Evolutionary conservation across 92 coral and sea anemone species (phyloP).

Genomic region (Heliopora coerulea): DNA sequence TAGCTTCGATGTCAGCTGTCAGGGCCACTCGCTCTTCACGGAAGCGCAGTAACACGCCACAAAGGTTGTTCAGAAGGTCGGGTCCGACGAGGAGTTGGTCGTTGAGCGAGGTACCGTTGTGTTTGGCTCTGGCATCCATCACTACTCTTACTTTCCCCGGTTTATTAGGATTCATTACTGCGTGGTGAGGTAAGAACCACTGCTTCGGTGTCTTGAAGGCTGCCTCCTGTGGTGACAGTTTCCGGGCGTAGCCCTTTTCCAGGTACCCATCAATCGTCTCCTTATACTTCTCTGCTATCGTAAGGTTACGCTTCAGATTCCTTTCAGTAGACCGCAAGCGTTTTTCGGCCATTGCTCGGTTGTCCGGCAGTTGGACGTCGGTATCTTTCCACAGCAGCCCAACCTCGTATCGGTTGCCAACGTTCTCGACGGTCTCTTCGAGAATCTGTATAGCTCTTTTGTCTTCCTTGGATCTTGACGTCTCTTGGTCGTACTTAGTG

Average conservation of each 20-base stretch:
- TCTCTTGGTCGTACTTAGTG: too few relatives aligned
- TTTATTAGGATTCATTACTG: too few relatives aligned
- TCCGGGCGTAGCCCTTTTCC: conserved; percentile 43
- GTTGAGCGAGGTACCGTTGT: too few relatives aligned
- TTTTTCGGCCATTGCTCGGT: conserved; percentile 51
- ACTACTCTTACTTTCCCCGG: too few relatives aligned
- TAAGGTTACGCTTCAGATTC: conserved; percentile 38
- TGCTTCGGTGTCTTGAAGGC: conserved; percentile 5
- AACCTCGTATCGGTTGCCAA: conserved; percentile 34
- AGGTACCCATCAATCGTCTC: conserved; percentile 48
- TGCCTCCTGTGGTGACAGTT: conserved; percentile 54
- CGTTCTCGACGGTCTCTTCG: conserved; percentile 39
- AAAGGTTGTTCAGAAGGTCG: too few relatives aligned
- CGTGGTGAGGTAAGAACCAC: too few relatives aligned
- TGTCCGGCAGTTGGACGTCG: too few relatives aligned
- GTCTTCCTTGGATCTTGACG: too few relatives aligned
- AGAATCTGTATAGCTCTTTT: conserved; percentile 45
- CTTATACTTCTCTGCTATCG: conserved; percentile 51
- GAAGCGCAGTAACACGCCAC: too few relatives aligned
- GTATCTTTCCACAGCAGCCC: conserved; percentile 52
- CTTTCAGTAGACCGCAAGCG: conserved; percentile 50
- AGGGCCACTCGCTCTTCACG: too few relatives aligned
- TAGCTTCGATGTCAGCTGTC: conserved; percentile 71
- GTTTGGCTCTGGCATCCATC: too few relatives aligned
- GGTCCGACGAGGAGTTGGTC: too few relatives aligned